Evolutionary conservation across 2,888 invertebrate species (phyloP).

Genomic region (Drosophila pegasa): DNA sequence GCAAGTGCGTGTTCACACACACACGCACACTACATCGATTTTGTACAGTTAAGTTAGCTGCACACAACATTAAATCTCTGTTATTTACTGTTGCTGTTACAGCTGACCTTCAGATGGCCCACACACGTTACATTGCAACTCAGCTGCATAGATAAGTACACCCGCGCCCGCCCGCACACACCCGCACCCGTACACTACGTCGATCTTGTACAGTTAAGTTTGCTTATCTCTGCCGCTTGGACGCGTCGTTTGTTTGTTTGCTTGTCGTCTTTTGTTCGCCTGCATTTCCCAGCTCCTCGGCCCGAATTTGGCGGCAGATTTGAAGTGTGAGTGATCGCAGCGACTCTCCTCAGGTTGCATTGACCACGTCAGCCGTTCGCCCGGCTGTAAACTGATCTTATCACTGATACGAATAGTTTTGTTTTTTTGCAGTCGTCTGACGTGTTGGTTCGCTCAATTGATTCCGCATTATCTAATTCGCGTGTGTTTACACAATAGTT

Average conservation of each 20-base stretch:
- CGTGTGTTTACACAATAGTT: conserved; percentile 13
- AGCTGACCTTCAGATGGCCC: background rate
- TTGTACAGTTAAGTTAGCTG: conserved; percentile 2
- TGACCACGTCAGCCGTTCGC: conserved; percentile 34
- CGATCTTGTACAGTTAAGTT: background rate
- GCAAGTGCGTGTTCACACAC: background rate
- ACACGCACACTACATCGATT: background rate
- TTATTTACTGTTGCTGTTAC: background rate
- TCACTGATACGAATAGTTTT: conserved; percentile 20
- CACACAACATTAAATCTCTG: background rate
- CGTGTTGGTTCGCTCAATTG: conserved; percentile 35
- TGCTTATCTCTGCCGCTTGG: conserved; percentile 5
- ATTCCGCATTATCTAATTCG: conserved; percentile 2
- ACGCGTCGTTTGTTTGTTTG: conserved; percentile 3
- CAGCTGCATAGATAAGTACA: background rate
- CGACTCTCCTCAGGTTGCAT: conserved; percentile 9
- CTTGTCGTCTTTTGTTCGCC: background rate
- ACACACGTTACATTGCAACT: background rate
- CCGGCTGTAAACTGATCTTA: conserved; percentile 20
- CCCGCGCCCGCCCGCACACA: background rate
- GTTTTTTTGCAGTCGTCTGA: conserved; percentile 32
- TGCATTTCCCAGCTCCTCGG: background rate
- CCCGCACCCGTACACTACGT: background rate
- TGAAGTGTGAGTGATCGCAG: conserved; percentile 12
- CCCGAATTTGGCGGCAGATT: conserved; percentile 35